A percentile compares a stretch with the other conserved stretches of the same genome.
Conservation (phyloP, 2,797 vertebrate genomes). For the Falco cherrug region DNA sequence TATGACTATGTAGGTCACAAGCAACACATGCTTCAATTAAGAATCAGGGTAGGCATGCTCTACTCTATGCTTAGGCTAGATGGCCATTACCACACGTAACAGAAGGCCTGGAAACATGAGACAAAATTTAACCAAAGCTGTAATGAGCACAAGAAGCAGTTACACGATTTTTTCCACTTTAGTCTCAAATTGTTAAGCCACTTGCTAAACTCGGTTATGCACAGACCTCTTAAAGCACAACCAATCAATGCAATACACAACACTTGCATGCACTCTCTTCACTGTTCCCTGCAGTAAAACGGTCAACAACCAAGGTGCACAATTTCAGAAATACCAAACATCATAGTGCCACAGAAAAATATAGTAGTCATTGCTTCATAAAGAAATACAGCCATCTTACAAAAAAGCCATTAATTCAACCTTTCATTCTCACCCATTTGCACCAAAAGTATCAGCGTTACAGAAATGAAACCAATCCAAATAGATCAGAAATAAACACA, state of each 20-base stretch:
- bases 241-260: background rate
- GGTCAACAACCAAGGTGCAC: background rate
- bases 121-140: background rate
- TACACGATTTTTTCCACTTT: background rate
- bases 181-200: background rate
- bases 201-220: background rate
- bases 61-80: background rate
- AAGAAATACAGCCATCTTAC: background rate
- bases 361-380: background rate
- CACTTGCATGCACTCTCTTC: background rate
- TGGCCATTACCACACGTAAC: background rate
- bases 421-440: background rate
- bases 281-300: background rate
- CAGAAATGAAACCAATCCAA: background rate
- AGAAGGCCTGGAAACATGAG: background rate
- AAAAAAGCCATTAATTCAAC: background rate
- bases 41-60: background rate
- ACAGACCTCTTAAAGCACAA: background rate
- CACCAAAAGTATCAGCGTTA: background rate
- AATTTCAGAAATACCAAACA: background rate
- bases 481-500: background rate
- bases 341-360: background rate
- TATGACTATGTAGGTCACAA: background rate
- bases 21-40: background rate
- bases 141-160: background rate